Conservation (phyloP, 2,888 invertebrate genomes). For the Drosophila seclusa region DNA sequence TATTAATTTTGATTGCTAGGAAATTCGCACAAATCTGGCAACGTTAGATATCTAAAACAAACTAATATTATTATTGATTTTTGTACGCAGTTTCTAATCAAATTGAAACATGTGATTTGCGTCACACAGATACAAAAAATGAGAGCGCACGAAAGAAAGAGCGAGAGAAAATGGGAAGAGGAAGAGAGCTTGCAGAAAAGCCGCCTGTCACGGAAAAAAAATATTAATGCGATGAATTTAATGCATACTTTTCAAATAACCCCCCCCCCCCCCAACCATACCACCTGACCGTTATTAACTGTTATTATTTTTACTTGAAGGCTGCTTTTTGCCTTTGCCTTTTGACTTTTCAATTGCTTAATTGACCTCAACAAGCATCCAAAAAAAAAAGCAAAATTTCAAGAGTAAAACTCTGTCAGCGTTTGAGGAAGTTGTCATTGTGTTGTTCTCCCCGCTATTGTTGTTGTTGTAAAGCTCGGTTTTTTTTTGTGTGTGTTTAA, state of each 20-base stretch:
- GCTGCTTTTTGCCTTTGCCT: constrained; percentile 15
- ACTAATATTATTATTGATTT: constrained; percentile 19
- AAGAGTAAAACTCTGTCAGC: constrained; percentile 34
- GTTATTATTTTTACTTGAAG: constrained; percentile 44
- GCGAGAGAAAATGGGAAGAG: constrained; percentile 5
- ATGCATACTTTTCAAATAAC: constrained; percentile 12
- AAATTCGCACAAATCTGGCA: constrained; percentile 36
- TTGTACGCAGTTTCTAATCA: constrained; percentile 26
- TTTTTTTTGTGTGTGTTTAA: constrained; percentile 43
- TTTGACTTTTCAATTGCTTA: constrained; percentile 41
- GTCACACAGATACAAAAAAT: constrained; percentile 19
- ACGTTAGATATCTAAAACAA: constrained; percentile 20
- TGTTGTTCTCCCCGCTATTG: constrained; percentile 25
- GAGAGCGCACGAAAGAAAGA: constrained; percentile 7
- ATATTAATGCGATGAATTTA: constrained; percentile 15
- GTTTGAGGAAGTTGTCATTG: constrained; percentile 61
- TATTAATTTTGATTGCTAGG: constrained; percentile 28
- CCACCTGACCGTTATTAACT: not conserved
- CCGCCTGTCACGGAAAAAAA: constrained; percentile 35
- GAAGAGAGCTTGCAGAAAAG: constrained; percentile 19
- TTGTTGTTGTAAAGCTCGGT: constrained; percentile 62
- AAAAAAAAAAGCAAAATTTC: constrained; percentile 37
- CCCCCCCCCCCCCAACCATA: too few species aligned
- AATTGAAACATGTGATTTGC: constrained; percentile 53
- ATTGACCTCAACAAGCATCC: constrained; percentile 77